A percentile compares a stretch with the other conserved stretches of the same genome.
phyloP scores from a whole-genome alignment of 2,888 invertebrate species.

The Parnassius mnemosyne region DNA sequence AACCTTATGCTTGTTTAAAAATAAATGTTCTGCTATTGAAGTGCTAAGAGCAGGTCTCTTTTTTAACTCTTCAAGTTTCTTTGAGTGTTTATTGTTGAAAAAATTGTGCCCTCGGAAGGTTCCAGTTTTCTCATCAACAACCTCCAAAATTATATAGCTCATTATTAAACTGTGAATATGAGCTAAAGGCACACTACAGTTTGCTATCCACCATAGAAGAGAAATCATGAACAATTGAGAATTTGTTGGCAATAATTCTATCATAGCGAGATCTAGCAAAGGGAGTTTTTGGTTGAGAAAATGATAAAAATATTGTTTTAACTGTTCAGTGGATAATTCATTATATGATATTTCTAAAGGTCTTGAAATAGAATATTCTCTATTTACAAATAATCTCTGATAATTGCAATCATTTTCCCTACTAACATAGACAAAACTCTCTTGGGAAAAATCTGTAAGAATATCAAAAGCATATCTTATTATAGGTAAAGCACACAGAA shows the following conservation, averaged over 20 bases:
- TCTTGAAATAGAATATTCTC: constrained; percentile 46
- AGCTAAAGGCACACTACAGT: constrained; percentile 60
- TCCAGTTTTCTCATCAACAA: constrained; percentile 81
- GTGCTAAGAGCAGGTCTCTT: constrained; percentile 30
- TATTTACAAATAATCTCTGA: constrained; percentile 49
- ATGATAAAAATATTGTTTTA: constrained; percentile 63
- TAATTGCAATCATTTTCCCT: constrained; percentile 57
- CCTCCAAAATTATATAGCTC: constrained; percentile 78
- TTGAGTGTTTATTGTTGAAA: constrained; percentile 70
- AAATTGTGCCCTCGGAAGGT: constrained; percentile 68
- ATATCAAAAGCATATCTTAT: constrained; percentile 80
- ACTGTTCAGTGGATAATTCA: constrained; percentile 49
- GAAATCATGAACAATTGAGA: constrained; percentile 82
- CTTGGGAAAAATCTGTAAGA: constrained; percentile 59
- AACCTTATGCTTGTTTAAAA: constrained; percentile 73
- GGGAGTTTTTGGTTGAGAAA: constrained; percentile 70
- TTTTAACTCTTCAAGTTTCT: constrained; percentile 56
- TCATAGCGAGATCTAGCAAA: constrained; percentile 46
- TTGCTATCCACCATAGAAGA: constrained; percentile 81
- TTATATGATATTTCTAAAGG: constrained; percentile 44
- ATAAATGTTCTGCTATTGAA: constrained; percentile 46
- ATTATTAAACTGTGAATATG: constrained; percentile 81
- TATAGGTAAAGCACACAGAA: constrained; percentile 81
- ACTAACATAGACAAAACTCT: constrained; percentile 59
- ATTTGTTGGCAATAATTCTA: constrained; percentile 74